Evolutionary conservation across 2,113 vertebrate species (phyloP).

Genomic region (Potamarius usumacintae): DNA sequence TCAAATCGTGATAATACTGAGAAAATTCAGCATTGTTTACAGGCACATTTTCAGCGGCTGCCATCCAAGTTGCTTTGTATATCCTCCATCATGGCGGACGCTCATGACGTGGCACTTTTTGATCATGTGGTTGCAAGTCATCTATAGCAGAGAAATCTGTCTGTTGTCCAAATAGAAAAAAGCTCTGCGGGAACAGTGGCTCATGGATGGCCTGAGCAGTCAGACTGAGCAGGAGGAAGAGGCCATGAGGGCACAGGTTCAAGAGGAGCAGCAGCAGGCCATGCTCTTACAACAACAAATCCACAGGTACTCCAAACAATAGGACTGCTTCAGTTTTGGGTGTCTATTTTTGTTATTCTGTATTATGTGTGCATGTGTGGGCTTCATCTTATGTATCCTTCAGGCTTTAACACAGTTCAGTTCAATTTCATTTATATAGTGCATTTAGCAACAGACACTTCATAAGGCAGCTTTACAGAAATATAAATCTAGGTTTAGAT

Average conservation of each 20-base stretch:
- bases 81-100: no score
- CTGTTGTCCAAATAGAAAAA: conserved; percentile 83
- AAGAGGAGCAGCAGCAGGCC: conserved; percentile 80
- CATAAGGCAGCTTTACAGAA: not conserved
- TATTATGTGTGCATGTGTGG: not conserved
- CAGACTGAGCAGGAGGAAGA: conserved; percentile 85
- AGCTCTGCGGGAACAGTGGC: conserved; percentile 89
- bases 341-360: not conserved
- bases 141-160: not conserved
- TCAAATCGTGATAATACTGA: no score
- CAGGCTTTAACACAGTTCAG: not conserved
- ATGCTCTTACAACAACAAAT: conserved; percentile 82
- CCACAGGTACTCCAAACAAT: conserved; percentile 75
- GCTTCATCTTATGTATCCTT: not conserved
- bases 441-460: not conserved
- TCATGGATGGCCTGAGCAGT: conserved; percentile 87
- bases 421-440: not conserved
- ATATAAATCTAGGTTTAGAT: not conserved
- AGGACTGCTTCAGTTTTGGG: not conserved
- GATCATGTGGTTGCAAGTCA: no score
- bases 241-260: conserved; percentile 83
- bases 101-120: no score
- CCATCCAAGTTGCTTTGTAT: no score
- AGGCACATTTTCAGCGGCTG: no score
- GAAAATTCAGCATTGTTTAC: no score